Base-by-base conservation (phyloP, 1,140 invertebrate genomes). In the Euura lappo region DNA sequence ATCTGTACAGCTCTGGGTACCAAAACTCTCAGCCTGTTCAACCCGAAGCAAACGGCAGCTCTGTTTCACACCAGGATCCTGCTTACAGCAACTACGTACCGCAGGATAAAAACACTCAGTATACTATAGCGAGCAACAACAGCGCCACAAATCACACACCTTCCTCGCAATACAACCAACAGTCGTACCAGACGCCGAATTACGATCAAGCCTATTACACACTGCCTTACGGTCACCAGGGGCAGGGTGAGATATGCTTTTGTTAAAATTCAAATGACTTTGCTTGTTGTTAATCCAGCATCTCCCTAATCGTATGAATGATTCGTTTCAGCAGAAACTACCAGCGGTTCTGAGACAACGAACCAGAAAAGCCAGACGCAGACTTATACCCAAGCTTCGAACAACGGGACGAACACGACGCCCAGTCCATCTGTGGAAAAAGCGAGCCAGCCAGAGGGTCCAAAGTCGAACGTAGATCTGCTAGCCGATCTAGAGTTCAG, bases 401-500 rank as follows among this genome's bases (percentile, higher is more conserved):
- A 67, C 13, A 72, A 64, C 51, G 60, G 42, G 74, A 84, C 83
- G 2, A 83, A 78, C 46, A 80, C 83, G 67, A 82, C 84, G 3
- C 81, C 78, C 10, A 84, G 80, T n/a, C 71, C 79, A 4, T 75
- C 78, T 69, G 76, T 75, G 68, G 70, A 71, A 68, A 75, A 79
- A 13, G 71, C 69, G 13, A 13, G 10, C 46, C 13, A 60, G 5
- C 7, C n/a, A 11, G n/a, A 74, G 74, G 46, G 76, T 77, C 68
- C 47, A 44, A 89, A 89, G 81, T 90, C 92, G 1, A 93, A 94
- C 76, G 90, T 95, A 46, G 94, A 96, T 86, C 86, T 96, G 46
- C 82, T 96, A 2, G 91, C 93, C 2, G 94, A 93, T 68, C 89
- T 96, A 28, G 94, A 96, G 80, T 92, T 95, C 73, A 90, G 90